Evolutionary conservation across 1,140 invertebrate genomes (phyloP), one percentile per base, ranked within the genome.

Genomic region (Microplitis mediator): DNA sequence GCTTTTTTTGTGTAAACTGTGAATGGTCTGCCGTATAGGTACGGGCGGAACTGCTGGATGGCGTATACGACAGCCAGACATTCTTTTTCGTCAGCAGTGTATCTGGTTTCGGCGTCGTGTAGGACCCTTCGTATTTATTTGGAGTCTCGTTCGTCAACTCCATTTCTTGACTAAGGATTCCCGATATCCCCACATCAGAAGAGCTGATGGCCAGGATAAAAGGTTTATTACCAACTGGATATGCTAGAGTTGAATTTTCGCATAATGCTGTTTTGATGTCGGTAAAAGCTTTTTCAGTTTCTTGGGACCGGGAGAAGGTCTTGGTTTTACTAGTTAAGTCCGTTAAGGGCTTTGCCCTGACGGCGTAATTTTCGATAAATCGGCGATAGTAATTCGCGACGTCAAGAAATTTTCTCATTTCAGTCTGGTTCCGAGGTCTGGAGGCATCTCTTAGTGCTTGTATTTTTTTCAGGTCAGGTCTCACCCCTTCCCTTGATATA

Each of bases 1-100:
- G 78, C 75, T 60, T 88, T 86, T 69, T 90, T 87, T 0, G 86
- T 88, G 14, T 81, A 64, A 1, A 89, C 77, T 3, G 31, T 80
- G 75, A 89, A 88, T 34, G 80, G 74, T 31, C 52, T 79, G 14
- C 81, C 81, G 61, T 81, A 81, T 3, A 89, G 70, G 73, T 85
- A 89, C 9, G 79, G 77, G 58, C 78, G 56, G 63, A 87, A 88
- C 39, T 85, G 71, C 74, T 83, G 73, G 2, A 86, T 75, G 0
- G 79, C 82, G 74, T 74, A 81, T 1, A 87, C 71, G 2, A 74
- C 66, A 8, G 72, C 72, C 5, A 77, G 52, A 13, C 68, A 71
- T 35, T 77, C 75, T 73, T 6, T 45, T 69, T 77, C 77, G 4
- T 64, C 78, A 1, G 75, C 74, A 6, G 67, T 61, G 62, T 81